phyloP scores from a whole-genome alignment of 2,113 vertebrate species.

The Caloenas nicobarica region DNA sequence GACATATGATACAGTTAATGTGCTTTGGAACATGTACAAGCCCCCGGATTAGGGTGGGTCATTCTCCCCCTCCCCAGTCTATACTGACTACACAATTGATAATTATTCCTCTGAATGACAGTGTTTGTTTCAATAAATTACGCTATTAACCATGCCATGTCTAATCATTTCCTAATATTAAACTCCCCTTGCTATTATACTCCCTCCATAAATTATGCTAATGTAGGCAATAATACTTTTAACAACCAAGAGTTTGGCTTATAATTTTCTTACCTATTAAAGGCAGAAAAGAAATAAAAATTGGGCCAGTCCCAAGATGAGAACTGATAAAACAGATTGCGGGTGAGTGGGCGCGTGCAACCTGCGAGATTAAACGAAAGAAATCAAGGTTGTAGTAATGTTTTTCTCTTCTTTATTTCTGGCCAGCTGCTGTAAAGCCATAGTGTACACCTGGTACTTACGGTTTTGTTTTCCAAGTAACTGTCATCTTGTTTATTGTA shows the following conservation, averaged over 20 bases:
- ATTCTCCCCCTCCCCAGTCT: not conserved
- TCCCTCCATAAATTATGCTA: not conserved
- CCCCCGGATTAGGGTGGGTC: not conserved
- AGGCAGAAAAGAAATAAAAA: not conserved
- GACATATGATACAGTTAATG: not conserved
- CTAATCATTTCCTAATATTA: not conserved
- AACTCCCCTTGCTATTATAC: not conserved
- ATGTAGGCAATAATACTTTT: not conserved
- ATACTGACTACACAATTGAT: not conserved
- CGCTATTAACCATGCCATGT: not conserved
- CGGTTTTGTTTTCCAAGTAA: not conserved
- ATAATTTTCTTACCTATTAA: not conserved
- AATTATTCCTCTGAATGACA: not conserved
- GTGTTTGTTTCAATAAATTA: not conserved
- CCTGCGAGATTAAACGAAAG: not conserved
- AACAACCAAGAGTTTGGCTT: not conserved
- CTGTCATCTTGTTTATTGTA: not conserved
- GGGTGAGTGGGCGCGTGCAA: fast-evolving
- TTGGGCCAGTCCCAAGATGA: not conserved
- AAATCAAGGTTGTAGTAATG: not conserved
- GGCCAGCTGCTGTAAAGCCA: not conserved
- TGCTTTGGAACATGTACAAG: not conserved
- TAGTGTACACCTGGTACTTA: not conserved
- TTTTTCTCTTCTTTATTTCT: not conserved
- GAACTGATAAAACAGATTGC: not conserved